These are phyloP conservation scores for Morelia viridis DNA, from an alignment of 2,797 vertebrate species.

Conservation along the genomic window DNA sequence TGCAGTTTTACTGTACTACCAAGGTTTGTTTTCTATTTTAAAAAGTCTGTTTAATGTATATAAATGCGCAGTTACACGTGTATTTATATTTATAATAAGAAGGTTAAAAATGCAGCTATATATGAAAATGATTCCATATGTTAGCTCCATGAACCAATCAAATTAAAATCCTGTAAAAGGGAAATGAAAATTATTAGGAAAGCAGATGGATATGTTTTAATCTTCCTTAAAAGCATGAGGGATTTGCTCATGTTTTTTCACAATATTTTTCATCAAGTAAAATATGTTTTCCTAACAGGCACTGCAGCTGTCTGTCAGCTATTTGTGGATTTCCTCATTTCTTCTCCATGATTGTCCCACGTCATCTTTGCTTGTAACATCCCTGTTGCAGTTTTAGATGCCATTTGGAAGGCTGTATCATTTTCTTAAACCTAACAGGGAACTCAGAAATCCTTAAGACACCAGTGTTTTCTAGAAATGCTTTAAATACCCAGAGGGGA, in stretches of 20 bases:
- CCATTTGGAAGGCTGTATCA: conserved; percentile 34
- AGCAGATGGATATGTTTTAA: conserved; percentile 63
- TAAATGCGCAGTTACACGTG: not conserved
- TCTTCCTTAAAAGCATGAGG: conserved; percentile 43
- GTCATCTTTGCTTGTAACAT: conserved; percentile 34
- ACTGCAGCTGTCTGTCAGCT: conserved; percentile 7
- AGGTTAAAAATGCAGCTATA: not conserved
- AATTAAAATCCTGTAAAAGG: conserved; percentile 36
- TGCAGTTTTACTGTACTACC: not conserved
- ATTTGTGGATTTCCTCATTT: conserved; percentile 22
- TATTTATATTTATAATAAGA: not conserved
- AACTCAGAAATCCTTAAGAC: conserved; percentile 45
- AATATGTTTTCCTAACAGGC: conserved; percentile 41
- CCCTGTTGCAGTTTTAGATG: conserved; percentile 29
- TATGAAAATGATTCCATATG: conserved; percentile 17
- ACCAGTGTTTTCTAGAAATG: conserved; percentile 34
- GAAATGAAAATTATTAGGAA: conserved; percentile 62
- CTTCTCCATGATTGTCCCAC: conserved; percentile 12
- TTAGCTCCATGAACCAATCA: conserved; percentile 31
- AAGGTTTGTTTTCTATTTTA: not conserved
- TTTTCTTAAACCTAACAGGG: conserved; percentile 50
- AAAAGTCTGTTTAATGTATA: not conserved
- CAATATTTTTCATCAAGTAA: conserved; percentile 32
- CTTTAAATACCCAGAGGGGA: conserved; percentile 37
- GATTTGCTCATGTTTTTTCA: conserved; percentile 55